These are phyloP conservation scores for Neolamprologus hecqui DNA, from an alignment of 2,113 vertebrate genomes.

Conservation along the genomic window DNA sequence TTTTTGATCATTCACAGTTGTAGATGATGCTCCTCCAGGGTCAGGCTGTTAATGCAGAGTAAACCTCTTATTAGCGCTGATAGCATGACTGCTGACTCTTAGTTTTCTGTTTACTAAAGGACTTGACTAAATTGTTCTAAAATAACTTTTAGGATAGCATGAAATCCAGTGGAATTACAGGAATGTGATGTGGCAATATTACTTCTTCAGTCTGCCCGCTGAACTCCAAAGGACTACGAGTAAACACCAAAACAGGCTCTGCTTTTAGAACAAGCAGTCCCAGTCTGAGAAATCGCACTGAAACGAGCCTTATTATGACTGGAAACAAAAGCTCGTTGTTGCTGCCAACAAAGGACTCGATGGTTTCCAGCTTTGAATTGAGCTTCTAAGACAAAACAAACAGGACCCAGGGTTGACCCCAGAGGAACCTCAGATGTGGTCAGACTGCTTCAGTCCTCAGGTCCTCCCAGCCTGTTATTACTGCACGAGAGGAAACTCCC, in stretches of 20 bases:
- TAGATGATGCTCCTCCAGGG: not conserved
- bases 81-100: not conserved
- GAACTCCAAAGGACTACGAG: not conserved
- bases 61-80: not conserved
- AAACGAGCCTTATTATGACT: not conserved
- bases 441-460: not conserved
- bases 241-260: not conserved
- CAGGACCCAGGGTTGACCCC: conserved; percentile 1
- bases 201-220: not conserved
- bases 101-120: not conserved
- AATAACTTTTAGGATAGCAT: not conserved
- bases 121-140: not conserved
- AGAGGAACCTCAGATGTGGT: conserved; percentile 33
- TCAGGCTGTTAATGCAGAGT: not conserved
- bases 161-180: not conserved
- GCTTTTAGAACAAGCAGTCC: not conserved
- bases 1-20: not conserved
- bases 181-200: not conserved
- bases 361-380: not conserved
- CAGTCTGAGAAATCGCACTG: not conserved
- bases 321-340: conserved; percentile 7
- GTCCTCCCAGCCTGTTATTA: conserved; percentile 21
- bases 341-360: not conserved
- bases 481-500: conserved; percentile 10
- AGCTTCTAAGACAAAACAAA: not conserved